phyloP scores from a whole-genome alignment of 2,113 vertebrate species.

The Capreolus pygargus region DNA sequence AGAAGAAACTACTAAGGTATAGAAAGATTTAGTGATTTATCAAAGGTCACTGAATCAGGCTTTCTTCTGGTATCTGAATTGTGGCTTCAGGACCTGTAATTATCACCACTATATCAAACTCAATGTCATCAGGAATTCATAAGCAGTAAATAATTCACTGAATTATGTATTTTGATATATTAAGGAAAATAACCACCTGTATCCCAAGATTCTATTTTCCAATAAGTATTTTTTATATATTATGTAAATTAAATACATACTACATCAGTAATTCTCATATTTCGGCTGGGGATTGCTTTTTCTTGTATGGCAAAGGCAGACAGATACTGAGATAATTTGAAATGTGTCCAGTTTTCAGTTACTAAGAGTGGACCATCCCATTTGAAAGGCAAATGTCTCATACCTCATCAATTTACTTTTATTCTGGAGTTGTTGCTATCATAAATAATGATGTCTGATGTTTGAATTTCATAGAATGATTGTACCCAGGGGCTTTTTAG shows the following conservation, averaged over 20 bases:
- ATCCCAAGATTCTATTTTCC: neutral
- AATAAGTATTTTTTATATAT: neutral
- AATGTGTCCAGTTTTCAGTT: conserved; percentile 10
- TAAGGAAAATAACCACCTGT: neutral
- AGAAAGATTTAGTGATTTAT: neutral
- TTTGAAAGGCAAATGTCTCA: conserved; percentile 43
- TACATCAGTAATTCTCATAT: neutral
- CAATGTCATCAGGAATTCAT: neutral
- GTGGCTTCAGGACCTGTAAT: neutral
- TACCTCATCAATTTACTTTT: conserved; percentile 66
- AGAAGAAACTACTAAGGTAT: neutral
- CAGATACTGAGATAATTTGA: neutral
- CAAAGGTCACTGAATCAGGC: neutral
- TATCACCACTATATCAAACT: neutral
- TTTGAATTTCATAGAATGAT: conserved; percentile 65
- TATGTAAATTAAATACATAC: neutral
- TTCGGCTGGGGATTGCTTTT: neutral
- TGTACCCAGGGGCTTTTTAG: conserved; percentile 62
- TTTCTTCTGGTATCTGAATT: neutral
- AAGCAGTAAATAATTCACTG: neutral
- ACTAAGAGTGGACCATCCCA: neutral
- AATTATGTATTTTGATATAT: neutral
- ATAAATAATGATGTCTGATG: conserved; percentile 63
- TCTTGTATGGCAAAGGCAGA: neutral
- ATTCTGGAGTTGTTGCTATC: conserved; percentile 64